Evolutionary conservation across 2,797 vertebrate genomes (phyloP).

Genomic region (Lacerta agilis): DNA sequence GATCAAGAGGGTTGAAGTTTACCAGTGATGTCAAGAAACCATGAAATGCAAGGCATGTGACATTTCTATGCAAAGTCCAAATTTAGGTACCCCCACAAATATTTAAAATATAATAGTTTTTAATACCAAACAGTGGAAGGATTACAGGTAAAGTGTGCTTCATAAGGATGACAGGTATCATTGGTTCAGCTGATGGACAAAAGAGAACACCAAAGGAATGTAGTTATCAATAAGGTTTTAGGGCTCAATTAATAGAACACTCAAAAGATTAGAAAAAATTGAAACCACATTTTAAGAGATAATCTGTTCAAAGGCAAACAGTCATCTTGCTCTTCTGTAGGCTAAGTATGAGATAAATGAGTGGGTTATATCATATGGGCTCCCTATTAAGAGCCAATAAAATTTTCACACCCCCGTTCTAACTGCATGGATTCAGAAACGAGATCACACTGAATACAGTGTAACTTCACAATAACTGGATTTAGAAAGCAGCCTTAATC

Average conservation of each 20-base stretch:
- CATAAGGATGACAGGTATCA: background rate
- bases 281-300: background rate
- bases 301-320: background rate
- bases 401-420: background rate
- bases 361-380: background rate
- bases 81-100: background rate
- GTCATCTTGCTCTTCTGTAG: background rate
- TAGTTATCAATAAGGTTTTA: background rate
- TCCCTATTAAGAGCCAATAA: background rate
- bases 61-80: background rate
- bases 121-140: background rate
- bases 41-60: background rate
- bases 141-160: constrained; percentile 12
- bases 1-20: background rate
- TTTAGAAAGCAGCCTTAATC: background rate
- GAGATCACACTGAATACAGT: background rate
- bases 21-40: background rate
- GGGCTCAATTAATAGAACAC: background rate
- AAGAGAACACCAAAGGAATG: background rate
- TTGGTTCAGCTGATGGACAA: background rate
- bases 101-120: constrained; percentile 1
- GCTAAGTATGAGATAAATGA: background rate
- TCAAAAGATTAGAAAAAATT: background rate
- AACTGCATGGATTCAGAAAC: background rate
- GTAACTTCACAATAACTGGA: background rate